Percentiles rank a stretch among this genome's conserved stretches.
Conservation (phyloP, 2,797 vertebrate species). For the Ciconia nigra region DNA sequence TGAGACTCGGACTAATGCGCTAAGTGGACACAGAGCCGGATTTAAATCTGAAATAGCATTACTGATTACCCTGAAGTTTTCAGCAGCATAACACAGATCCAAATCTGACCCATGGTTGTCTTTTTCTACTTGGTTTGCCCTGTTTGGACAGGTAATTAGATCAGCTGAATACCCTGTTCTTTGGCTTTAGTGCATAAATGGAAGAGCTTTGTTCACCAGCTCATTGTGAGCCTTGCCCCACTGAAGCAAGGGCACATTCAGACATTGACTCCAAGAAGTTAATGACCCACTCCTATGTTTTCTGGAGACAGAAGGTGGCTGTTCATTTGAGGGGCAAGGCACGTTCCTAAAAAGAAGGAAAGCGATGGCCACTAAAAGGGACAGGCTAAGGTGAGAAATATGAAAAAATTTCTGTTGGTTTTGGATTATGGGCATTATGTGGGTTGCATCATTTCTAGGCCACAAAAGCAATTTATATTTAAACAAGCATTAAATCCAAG, state of each 20-base stretch:
- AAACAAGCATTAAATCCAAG: not conserved
- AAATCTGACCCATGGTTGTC: not conserved
- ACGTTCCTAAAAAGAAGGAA: not conserved
- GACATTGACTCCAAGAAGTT: not conserved
- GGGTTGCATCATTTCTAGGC: not conserved
- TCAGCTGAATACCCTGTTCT: not conserved
- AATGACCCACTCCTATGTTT: not conserved
- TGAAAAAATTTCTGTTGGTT: not conserved
- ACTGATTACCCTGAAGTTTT: not conserved
- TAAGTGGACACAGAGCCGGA: not conserved
- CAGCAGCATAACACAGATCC: not conserved
- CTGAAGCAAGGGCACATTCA: not conserved
- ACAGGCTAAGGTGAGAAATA: not conserved
- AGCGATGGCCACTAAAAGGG: not conserved
- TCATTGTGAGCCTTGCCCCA: not conserved
- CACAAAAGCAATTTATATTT: not conserved
- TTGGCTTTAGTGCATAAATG: not conserved
- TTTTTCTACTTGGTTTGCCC: not conserved
- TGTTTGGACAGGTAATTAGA: constrained; percentile 38
- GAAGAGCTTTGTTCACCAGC: not conserved
- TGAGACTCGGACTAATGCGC: not conserved
- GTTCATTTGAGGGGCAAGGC: not conserved
- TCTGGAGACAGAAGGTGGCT: not conserved
- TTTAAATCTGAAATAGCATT: not conserved
- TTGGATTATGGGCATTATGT: not conserved